Conservation (phyloP, 2,888 invertebrate species). For the Prosopocoilus inquinatus region DNA sequence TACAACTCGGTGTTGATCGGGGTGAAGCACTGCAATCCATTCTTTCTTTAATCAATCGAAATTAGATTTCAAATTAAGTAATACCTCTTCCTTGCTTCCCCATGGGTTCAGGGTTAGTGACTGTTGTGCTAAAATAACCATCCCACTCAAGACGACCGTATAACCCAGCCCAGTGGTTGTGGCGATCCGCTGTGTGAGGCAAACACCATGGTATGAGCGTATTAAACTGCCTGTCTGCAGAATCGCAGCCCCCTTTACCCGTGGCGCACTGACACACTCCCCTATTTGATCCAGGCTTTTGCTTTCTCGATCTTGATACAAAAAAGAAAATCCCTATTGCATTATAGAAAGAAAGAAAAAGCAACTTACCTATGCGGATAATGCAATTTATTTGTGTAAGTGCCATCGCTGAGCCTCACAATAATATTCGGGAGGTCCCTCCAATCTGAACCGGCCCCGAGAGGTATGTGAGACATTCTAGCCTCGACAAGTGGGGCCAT, state of each 20-base stretch:
- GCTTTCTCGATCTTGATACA: conserved; percentile 54
- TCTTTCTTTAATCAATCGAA: not conserved
- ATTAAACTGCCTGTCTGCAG: conserved; percentile 72
- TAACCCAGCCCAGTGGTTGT: conserved; percentile 84
- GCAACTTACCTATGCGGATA: conserved; percentile 53
- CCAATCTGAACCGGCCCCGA: conserved; percentile 78
- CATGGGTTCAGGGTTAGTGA: conserved; percentile 87
- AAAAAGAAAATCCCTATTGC: conserved; percentile 31
- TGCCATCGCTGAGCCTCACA: conserved; percentile 69
- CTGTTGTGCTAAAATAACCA: conserved; percentile 81
- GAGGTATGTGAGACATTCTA: conserved; percentile 73
- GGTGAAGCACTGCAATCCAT: conserved; percentile 65
- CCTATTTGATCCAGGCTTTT: conserved; percentile 53
- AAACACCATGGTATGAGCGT: conserved; percentile 87
- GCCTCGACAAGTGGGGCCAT: conserved; percentile 79
- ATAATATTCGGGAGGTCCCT: conserved; percentile 79
- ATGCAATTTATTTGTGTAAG: conserved; percentile 58
- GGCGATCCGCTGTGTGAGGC: conserved; percentile 81
- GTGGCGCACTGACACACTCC: conserved; percentile 79
- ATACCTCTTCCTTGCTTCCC: conserved; percentile 80
- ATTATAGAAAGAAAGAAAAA: not conserved
- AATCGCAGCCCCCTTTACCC: conserved; percentile 62
- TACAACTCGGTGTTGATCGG: conserved; percentile 76
- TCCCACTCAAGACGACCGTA: conserved; percentile 81
- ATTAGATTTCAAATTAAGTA: conserved; percentile 10